Base-by-base conservation (phyloP, 2,888 invertebrate species). In the Boloria euphrosyne region DNA sequence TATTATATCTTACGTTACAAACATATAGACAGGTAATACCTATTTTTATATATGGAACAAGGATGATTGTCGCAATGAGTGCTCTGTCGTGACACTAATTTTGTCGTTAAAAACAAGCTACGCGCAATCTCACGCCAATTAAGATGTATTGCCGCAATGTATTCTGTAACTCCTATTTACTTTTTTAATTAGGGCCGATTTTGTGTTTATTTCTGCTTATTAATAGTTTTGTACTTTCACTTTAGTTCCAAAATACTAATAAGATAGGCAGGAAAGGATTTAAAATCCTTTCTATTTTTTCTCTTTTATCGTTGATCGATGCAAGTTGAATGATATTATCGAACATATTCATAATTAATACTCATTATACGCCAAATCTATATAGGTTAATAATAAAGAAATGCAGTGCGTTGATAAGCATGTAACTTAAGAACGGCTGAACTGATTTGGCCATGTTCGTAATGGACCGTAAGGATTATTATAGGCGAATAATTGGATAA, bases 111-210 rank as follows among this genome's bases (percentile, higher is more conserved):
- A n/a, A 44, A 57, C 57, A 51, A 61, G 38, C 44, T 17, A n/a
- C 17, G 53, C 44, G 16, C 46, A 62, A 43, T 53, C 62, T 46
- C 62, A 53, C 53, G 53, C 47, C 53, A 62, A 62, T 62, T 53
- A 62, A 50, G 31, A 59, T 38, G 14, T 49, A 7, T 50, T 31
- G 10, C 46, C 10, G 57, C 57, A 57, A 57, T 46, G 22, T 27
- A 27, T 22, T 46, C n/a, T 46, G 18, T 46, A 57, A 31, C 31
- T 31, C 31, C 55, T 57, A 22, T 57, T 54, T 43, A 17, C 6
- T 18, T 54, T 53, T 44, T 44, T 55, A 55, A 55, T 55, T 18
- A n/a, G 3, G 1, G 31, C 6, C 31, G 10, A 0, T 57, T 46
- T 18, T 46, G 22, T 44, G 46, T 44, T 7, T 22, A 44, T 22